Evolutionary conservation across 2,888 invertebrate species (phyloP).

Genomic region (Bedellia somnulentella): DNA sequence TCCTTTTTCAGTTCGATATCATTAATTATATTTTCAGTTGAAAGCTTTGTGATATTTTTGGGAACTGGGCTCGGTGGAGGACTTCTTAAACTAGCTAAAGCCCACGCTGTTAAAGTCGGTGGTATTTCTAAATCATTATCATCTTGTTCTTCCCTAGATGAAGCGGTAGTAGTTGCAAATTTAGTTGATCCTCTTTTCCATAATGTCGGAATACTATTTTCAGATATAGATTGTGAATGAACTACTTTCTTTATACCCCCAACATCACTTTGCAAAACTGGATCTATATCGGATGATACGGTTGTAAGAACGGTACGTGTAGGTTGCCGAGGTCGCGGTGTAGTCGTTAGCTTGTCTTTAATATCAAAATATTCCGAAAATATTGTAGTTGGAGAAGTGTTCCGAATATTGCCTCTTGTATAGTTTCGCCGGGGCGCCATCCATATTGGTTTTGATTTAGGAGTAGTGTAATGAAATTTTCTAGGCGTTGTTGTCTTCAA

Average conservation of each 20-base stretch:
- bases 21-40: conserved; percentile 26
- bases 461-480: conserved; percentile 41
- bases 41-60: conserved; percentile 19
- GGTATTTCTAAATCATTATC: conserved; percentile 38
- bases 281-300: conserved; percentile 49
- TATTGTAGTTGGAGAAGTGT: conserved; percentile 33
- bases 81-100: conserved; percentile 44
- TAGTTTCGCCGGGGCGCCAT: conserved; percentile 38
- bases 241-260: conserved; percentile 38
- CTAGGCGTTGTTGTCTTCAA: conserved; percentile 25
- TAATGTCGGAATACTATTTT: conserved; percentile 47
- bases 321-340: conserved; percentile 17
- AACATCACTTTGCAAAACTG: conserved; percentile 40
- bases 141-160: conserved; percentile 23
- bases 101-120: conserved; percentile 54
- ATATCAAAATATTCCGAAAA: conserved; percentile 46
- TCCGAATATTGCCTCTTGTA: conserved; percentile 21
- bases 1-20: conserved; percentile 51
- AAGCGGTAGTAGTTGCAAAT: conserved; percentile 27
- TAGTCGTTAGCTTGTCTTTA: conserved; percentile 26
- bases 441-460: conserved; percentile 40
- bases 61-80: conserved; percentile 26
- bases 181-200: conserved; percentile 55
- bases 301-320: conserved; percentile 34
- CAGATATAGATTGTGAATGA: conserved; percentile 37